Conservation (phyloP, 1,140 invertebrate genomes). For the Drosophila murphyi region DNA sequence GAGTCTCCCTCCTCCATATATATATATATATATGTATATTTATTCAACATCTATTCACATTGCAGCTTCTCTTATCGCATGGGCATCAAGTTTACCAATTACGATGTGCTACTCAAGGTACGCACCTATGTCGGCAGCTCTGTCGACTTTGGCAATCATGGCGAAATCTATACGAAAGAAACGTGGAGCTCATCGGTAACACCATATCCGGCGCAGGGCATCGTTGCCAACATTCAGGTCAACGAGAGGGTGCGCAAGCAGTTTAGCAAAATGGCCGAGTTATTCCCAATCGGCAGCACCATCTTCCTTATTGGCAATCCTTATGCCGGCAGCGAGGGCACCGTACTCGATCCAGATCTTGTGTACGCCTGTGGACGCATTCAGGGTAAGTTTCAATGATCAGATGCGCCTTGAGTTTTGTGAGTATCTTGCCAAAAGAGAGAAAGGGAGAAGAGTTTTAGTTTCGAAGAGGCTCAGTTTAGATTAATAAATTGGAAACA, state of each 20-base stretch:
- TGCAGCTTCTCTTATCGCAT: conserved; percentile 87
- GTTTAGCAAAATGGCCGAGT: conserved; percentile 87
- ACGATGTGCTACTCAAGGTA: conserved; percentile 90
- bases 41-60: neutral
- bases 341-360: conserved; percentile 85
- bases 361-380: conserved; percentile 72
- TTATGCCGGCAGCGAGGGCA: conserved; percentile 92
- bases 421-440: conserved; percentile 2
- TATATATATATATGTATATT: too few species aligned
- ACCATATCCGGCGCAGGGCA: conserved; percentile 87
- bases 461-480: too few species aligned
- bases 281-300: conserved; percentile 88
- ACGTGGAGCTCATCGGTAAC: conserved; percentile 55
- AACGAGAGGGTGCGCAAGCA: conserved; percentile 41
- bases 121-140: conserved; percentile 89
- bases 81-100: conserved; percentile 91
- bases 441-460: too few species aligned
- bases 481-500: too few species aligned
- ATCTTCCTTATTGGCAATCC: conserved; percentile 92
- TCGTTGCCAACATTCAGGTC: conserved; percentile 60
- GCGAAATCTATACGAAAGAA: conserved; percentile 67
- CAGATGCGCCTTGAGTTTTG: neutral
- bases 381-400: conserved; percentile 50
- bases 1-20: conserved; percentile 26
- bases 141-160: conserved; percentile 86